A percentile compares a stretch with the other conserved stretches of the same genome.
Evolutionary conservation across 2,797 vertebrate species (phyloP).

Genomic region (Amazona finschi): DNA sequence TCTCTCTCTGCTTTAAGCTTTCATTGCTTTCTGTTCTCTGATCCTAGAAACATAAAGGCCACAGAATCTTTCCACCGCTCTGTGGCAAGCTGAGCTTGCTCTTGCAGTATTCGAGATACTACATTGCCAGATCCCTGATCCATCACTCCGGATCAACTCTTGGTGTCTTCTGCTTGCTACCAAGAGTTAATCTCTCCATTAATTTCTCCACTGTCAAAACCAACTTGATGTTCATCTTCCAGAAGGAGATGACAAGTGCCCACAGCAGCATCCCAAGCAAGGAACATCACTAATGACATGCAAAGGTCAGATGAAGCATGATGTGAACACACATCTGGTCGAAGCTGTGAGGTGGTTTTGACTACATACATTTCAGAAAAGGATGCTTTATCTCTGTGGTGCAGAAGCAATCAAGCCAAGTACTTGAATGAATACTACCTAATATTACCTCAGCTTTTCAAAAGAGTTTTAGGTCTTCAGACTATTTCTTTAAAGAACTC

Average conservation of each 20-base stretch:
- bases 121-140: not conserved
- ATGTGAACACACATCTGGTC: not conserved
- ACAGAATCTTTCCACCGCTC: not conserved
- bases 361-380: not conserved
- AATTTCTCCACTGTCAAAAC: not conserved
- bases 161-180: not conserved
- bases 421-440: not conserved
- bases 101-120: not conserved
- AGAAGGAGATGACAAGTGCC: not conserved
- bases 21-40: not conserved
- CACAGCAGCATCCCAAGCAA: not conserved
- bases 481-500: slow-evolving; percentile 7
- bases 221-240: not conserved
- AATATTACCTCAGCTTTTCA: not conserved
- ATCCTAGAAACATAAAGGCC: not conserved
- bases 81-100: not conserved
- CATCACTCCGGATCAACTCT: not conserved
- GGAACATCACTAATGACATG: not conserved
- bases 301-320: not conserved
- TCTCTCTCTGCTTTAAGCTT: not conserved
- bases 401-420: not conserved
- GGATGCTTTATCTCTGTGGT: not conserved
- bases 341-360: not conserved
- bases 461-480: not conserved
- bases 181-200: not conserved